Percentiles rank a stretch among this genome's conserved stretches.
Conservation (phyloP, 2,113 vertebrate genomes). For the Coregonus clupeaformis region DNA sequence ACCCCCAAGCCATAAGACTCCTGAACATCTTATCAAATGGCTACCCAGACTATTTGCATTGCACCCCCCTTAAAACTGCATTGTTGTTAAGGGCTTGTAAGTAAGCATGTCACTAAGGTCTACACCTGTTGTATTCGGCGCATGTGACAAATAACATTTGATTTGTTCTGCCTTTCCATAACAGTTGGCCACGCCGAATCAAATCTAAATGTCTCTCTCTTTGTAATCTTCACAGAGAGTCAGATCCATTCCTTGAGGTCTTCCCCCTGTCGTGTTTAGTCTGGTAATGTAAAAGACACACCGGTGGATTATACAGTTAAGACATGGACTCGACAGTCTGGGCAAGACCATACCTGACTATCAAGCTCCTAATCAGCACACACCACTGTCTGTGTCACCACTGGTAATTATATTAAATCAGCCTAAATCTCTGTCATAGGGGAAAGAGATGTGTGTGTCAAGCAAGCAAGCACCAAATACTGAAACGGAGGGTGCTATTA, state of each 20-base stretch:
- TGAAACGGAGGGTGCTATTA: constrained; percentile 28
- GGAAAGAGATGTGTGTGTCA: not conserved
- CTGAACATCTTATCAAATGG: too few relatives aligned
- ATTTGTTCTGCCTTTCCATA: not conserved
- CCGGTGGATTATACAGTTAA: not conserved
- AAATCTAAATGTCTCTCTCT: not conserved
- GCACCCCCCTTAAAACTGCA: too few relatives aligned
- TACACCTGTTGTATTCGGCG: too few relatives aligned
- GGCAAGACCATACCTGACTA: constrained; percentile 2
- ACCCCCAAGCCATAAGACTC: too few relatives aligned
- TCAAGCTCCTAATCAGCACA: too few relatives aligned
- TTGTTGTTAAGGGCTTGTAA: too few relatives aligned
- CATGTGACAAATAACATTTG: too few relatives aligned
- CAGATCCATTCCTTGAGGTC: not conserved
- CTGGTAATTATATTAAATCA: constrained; percentile 34
- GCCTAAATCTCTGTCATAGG: not conserved
- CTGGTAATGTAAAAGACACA: not conserved
- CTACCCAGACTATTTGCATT: too few relatives aligned
- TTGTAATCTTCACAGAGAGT: not conserved
- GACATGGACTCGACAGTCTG: not conserved
- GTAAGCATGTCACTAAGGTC: too few relatives aligned
- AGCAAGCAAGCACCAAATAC: constrained; percentile 31
- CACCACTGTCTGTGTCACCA: not conserved
- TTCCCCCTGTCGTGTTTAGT: not conserved
- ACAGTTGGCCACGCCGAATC: not conserved